A percentile compares a stretch with the other conserved stretches of the same genome.
Conservation (phyloP, 2,797 vertebrate genomes). For the Leuciscus waleckii region DNA sequence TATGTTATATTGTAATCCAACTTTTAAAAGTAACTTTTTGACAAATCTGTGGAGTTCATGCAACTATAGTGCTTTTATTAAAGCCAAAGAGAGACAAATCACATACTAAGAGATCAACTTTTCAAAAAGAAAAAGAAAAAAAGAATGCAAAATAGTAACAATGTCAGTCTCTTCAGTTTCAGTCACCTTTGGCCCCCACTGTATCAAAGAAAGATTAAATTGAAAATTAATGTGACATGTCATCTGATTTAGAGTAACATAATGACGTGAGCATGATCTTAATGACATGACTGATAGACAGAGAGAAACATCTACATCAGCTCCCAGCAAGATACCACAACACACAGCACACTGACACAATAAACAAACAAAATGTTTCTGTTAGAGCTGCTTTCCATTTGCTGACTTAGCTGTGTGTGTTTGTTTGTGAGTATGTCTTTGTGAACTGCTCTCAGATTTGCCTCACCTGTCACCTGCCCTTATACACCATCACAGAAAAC, state of each 20-base stretch:
- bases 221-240: conserved; percentile 50
- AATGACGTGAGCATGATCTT: not conserved
- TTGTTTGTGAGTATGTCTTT: conserved; percentile 11
- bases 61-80: not conserved
- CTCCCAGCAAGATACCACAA: conserved; percentile 9
- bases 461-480: conserved; percentile 73
- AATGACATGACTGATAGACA: not conserved
- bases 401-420: conserved; percentile 42
- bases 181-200: not conserved
- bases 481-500: conserved; percentile 62
- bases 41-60: not conserved
- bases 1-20: not conserved
- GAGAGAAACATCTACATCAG: not conserved
- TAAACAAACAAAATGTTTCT: conserved; percentile 63
- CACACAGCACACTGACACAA: conserved; percentile 30
- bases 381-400: conserved; percentile 31
- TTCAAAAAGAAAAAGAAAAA: not conserved
- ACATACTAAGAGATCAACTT: not conserved
- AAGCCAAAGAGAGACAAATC: not conserved
- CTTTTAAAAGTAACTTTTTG: not conserved
- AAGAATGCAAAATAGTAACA: not conserved
- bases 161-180: not conserved
- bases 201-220: not conserved
- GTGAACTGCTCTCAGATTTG: conserved; percentile 44
- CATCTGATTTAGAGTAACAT: conserved; percentile 21